Percentiles rank a stretch among this genome's conserved stretches.
phyloP scores from a whole-genome alignment of 2,888 invertebrate species.

The Odontocolon sp. region DNA sequence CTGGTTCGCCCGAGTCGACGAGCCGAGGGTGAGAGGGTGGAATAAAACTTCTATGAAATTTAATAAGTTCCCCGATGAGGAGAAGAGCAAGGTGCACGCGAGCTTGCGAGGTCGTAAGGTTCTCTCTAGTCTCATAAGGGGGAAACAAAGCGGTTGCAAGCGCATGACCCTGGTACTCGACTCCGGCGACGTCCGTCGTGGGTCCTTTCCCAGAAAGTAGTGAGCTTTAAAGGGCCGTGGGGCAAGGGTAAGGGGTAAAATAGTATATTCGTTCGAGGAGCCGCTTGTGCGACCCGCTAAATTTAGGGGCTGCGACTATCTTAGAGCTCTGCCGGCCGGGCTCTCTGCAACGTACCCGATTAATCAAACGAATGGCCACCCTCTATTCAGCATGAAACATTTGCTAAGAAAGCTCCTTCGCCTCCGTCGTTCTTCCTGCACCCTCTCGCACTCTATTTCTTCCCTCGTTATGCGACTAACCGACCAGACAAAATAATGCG shows the following conservation, averaged over 20 bases:
- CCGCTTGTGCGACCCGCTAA: conserved; percentile 63
- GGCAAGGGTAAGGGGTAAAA: too few species aligned
- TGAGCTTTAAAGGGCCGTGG: conserved; percentile 73
- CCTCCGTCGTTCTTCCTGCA: background rate
- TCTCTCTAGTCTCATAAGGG: background rate
- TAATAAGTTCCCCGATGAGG: conserved; percentile 76
- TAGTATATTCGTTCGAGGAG: conserved; percentile 26
- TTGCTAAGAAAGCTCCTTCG: conserved; percentile 5
- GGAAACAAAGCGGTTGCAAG: conserved; percentile 35
- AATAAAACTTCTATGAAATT: conserved; percentile 80
- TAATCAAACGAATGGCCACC: conserved; percentile 38
- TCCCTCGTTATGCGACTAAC: conserved; percentile 5
- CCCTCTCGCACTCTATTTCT: background rate
- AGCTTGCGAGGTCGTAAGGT: conserved; percentile 47
- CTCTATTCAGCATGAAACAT: conserved; percentile 25
- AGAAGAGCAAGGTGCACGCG: conserved; percentile 17
- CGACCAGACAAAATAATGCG: background rate
- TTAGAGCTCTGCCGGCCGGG: conserved; percentile 57
- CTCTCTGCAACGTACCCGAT: conserved; percentile 23
- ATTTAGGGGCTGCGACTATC: conserved; percentile 71
- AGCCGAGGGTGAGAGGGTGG: conserved; percentile 51
- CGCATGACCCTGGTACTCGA: conserved; percentile 18
- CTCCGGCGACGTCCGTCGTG: background rate
- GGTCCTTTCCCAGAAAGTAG: conserved; percentile 61
- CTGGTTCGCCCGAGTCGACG: conserved; percentile 13